These are phyloP conservation scores for Macrotus californicus DNA, from an alignment of 2,113 vertebrate species.

Conservation along the genomic window DNA sequence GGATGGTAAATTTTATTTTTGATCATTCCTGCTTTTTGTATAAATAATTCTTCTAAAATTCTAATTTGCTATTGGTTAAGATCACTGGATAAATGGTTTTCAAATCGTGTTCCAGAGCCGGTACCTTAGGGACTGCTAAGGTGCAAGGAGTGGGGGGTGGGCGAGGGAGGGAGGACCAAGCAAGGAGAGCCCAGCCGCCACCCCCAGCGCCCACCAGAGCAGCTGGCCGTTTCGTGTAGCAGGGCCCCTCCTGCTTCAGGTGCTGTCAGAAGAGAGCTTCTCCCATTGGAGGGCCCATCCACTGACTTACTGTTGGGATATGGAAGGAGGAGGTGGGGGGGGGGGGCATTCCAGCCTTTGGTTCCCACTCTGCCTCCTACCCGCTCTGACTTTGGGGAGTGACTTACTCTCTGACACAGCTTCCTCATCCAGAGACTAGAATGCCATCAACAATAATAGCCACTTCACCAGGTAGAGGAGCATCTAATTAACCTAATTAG, in stretches of 20 bases:
- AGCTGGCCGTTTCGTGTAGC: neutral
- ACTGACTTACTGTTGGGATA: neutral
- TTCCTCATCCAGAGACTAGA: neutral
- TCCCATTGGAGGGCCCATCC: neutral
- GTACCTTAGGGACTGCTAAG: neutral
- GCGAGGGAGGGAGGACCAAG: neutral
- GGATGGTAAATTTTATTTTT: slow-evolving; percentile 36
- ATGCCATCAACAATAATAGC: neutral
- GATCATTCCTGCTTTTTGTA: neutral
- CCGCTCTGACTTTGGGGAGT: neutral
- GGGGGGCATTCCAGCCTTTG: neutral
- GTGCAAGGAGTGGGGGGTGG: too few species aligned
- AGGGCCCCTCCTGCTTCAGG: neutral
- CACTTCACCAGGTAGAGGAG: neutral
- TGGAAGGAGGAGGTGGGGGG: fast-evolving
- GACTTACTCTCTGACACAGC: neutral
- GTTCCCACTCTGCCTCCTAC: neutral
- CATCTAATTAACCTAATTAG: neutral
- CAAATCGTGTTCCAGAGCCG: neutral
- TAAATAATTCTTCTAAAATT: neutral
- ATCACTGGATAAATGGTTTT: neutral
- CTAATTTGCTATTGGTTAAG: neutral
- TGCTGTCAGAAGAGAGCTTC: neutral
- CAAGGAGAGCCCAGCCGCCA: neutral
- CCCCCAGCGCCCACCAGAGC: neutral